Conservation (phyloP, 1,140 invertebrate genomes). For the Mycetomoellerius zeteki region DNA sequence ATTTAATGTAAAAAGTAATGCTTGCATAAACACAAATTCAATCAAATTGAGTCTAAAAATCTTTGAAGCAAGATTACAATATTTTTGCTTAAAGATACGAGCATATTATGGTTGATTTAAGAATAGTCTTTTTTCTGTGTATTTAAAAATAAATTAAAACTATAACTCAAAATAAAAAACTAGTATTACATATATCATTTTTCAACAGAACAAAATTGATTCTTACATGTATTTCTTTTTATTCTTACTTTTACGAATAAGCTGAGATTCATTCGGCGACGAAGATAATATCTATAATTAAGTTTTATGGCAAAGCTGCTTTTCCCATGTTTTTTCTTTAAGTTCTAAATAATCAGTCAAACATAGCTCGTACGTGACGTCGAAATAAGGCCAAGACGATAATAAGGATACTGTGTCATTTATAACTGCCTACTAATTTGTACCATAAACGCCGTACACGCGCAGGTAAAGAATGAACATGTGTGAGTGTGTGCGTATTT, state of each 20-base stretch:
- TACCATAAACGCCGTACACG: slow-evolving; percentile 80
- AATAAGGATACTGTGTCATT: slow-evolving; percentile 79
- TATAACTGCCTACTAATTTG: slow-evolving; percentile 85
- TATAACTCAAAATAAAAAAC: background rate
- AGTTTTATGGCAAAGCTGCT: slow-evolving; percentile 28
- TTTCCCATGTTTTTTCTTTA: background rate
- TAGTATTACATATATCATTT: background rate
- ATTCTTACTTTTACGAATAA: slow-evolving; percentile 6
- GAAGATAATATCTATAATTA: slow-evolving; percentile 41
- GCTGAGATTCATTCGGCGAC: background rate
- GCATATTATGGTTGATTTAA: no score
- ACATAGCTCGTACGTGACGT: slow-evolving; percentile 30
- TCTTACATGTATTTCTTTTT: background rate
- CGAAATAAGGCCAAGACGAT: slow-evolving; percentile 70
- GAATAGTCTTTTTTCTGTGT: no score
- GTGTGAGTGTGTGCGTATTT: slow-evolving; percentile 70
- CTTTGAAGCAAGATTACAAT: no score
- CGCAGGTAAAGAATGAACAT: slow-evolving; percentile 68
- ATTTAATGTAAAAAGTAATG: no score
- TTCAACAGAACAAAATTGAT: background rate
- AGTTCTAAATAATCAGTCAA: slow-evolving; percentile 58
- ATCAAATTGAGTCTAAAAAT: no score
- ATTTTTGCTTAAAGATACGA: no score
- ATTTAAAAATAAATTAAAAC: background rate
- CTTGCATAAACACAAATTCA: no score